These are phyloP conservation scores for Crocuta crocuta DNA, from an alignment of 2,113 vertebrate genomes.

Conservation along the genomic window DNA sequence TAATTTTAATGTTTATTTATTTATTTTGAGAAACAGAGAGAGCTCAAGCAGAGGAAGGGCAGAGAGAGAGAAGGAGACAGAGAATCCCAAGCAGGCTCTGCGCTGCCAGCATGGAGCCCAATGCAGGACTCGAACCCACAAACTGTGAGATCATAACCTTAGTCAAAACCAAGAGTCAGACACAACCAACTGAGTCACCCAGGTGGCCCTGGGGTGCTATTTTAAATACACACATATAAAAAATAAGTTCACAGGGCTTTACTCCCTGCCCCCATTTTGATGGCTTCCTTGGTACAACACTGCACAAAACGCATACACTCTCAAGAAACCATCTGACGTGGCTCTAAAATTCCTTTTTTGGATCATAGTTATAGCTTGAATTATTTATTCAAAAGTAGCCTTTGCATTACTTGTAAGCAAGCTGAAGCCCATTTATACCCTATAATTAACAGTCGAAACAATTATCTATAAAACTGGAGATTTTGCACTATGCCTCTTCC, in stretches of 20 bases:
- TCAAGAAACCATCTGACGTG: background rate
- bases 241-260: background rate
- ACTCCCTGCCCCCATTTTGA: background rate
- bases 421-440: background rate
- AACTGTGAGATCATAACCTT: too few relatives aligned
- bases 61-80: too few relatives aligned
- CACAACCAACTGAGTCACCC: too few relatives aligned
- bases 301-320: background rate
- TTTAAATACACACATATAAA: background rate
- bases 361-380: background rate
- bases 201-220: background rate
- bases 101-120: too few relatives aligned
- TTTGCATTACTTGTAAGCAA: background rate
- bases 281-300: background rate
- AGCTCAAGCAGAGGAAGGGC: too few relatives aligned
- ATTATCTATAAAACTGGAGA: background rate
- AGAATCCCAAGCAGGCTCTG: too few relatives aligned
- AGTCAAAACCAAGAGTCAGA: too few relatives aligned
- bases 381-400: background rate
- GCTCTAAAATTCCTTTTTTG: background rate
- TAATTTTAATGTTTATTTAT: too few relatives aligned
- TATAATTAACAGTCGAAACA: background rate
- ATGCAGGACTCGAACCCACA: too few relatives aligned
- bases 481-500: background rate
- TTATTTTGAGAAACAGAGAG: too few relatives aligned